Evolutionary conservation across 2,113 vertebrate species (phyloP), one percentile per base, ranked within the genome.

Genomic region (Pygoscelis antarcticus): DNA sequence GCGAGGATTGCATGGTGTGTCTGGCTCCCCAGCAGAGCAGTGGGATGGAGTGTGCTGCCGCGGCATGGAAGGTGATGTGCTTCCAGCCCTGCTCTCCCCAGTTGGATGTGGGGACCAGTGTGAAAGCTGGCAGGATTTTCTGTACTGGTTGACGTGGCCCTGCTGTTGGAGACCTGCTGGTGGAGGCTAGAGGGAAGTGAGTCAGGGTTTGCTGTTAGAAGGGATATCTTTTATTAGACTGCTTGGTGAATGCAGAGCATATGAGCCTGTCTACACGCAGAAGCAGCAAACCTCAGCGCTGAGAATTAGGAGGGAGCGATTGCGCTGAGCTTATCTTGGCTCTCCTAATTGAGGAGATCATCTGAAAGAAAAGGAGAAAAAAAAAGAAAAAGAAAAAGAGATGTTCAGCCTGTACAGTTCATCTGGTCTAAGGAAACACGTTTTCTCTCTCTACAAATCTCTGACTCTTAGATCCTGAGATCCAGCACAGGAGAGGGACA

Each of bases 191-290:
- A 93, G 94, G 95, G 94, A 97, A 95, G 91, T 97, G 96, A 96
- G 83, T 96, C 95, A 96, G 93, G 95, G 17, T 66, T 91, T 91
- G 84, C 96, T 79, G 95, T 84, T 91, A 75, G 90, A 87, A 91
- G 94, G 92, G 92, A 87, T 87, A 38, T 91, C 87, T 97, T 94
- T 95, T 96, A 78, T 94, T 96, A 91, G 92, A 42, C 68, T 65
- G 55, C 46, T 66, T 0, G 1, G 55, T 30, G 81, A 78, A 54
- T 2, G 7, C 77, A 42, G 74, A 77, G 49, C 1, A 2, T 27
- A 9, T 32, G 10, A 66, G 34, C 12, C 69, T 78, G 64, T 70
- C 89, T 55, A 19, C 60, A 25, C 0, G 1, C 26, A 84, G 80
- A 70, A 84, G 55, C 68, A 84, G 47, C 54, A 83, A 69, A 58